These are phyloP conservation scores for Myathropa florea DNA, from an alignment of 2,888 invertebrate genomes.

Conservation along the genomic window DNA sequence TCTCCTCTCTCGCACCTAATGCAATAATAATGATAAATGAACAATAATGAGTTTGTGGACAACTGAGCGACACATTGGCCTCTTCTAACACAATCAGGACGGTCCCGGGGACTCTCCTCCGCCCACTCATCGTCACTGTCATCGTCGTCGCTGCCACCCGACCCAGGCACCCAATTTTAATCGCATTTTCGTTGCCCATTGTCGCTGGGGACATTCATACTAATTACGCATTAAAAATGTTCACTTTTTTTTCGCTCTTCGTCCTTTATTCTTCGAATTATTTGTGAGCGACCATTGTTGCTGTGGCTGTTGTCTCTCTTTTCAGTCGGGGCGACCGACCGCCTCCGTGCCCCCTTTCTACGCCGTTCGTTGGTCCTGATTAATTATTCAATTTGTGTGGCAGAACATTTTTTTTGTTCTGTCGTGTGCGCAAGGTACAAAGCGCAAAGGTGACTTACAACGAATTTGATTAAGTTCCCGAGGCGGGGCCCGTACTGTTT, in stretches of 20 bases:
- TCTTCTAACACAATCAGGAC: conserved; percentile 65
- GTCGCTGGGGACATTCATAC: conserved; percentile 64
- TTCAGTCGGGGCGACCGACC: not conserved
- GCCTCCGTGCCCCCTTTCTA: not conserved
- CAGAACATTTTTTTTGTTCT: conserved; percentile 31
- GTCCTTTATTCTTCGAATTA: conserved; percentile 37
- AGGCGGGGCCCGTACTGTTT: conserved; percentile 15
- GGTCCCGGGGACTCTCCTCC: conserved; percentile 31
- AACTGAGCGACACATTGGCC: conserved; percentile 70
- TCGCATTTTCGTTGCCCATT: conserved; percentile 67
- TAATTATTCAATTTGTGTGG: conserved; percentile 69
- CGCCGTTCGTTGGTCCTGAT: conserved; percentile 53
- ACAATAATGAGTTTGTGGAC: conserved; percentile 70
- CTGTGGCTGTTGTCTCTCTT: conserved; percentile 29
- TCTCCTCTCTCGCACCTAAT: conserved; percentile 53
- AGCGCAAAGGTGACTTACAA: conserved; percentile 62
- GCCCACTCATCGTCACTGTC: not conserved
- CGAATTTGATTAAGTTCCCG: conserved; percentile 60
- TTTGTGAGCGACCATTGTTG: conserved; percentile 43
- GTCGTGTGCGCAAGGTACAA: conserved; percentile 29
- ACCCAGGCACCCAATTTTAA: conserved; percentile 59
- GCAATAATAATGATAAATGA: conserved; percentile 71
- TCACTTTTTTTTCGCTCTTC: conserved; percentile 31
- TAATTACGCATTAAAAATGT: conserved; percentile 70
- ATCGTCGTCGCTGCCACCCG: conserved; percentile 4